Conservation (phyloP, 1,140 invertebrate genomes). For the Sinonovacula constricta region DNA sequence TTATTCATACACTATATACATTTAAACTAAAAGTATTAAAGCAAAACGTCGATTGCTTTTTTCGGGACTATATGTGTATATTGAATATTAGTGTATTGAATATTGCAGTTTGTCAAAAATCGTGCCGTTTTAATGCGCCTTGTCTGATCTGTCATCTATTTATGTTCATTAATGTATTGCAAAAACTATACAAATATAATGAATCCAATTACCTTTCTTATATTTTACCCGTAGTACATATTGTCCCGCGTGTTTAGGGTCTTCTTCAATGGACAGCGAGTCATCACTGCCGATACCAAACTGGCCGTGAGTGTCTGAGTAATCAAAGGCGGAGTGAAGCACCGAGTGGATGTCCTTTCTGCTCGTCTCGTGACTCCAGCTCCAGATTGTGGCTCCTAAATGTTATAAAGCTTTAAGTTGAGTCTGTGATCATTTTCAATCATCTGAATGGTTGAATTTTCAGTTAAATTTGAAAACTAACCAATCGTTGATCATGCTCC, state of each 20-base stretch:
- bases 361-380: constrained; percentile 34
- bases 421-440: no score
- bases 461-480: no score
- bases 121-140: background rate
- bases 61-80: background rate
- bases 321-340: constrained; percentile 16
- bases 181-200: background rate
- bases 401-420: no score
- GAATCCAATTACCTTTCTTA: constrained; percentile 11
- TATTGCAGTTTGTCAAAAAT: background rate
- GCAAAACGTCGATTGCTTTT: no score
- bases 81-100: background rate
- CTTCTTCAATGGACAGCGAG: constrained; percentile 36
- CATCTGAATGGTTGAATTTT: no score
- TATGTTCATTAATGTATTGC: background rate
- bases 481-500: no score
- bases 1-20: no score
- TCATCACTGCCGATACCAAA: constrained; percentile 44
- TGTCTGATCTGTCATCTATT: background rate
- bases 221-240: constrained; percentile 40
- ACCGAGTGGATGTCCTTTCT: constrained; percentile 31
- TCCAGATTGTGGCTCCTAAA: constrained; percentile 32
- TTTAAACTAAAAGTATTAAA: no score
- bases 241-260: constrained; percentile 28
- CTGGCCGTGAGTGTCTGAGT: constrained; percentile 14